Evolutionary conservation across 92 coral and sea anemone genomes (phyloP), one percentile per base, ranked within the genome.

Genomic region (Heliopora coerulea): DNA sequence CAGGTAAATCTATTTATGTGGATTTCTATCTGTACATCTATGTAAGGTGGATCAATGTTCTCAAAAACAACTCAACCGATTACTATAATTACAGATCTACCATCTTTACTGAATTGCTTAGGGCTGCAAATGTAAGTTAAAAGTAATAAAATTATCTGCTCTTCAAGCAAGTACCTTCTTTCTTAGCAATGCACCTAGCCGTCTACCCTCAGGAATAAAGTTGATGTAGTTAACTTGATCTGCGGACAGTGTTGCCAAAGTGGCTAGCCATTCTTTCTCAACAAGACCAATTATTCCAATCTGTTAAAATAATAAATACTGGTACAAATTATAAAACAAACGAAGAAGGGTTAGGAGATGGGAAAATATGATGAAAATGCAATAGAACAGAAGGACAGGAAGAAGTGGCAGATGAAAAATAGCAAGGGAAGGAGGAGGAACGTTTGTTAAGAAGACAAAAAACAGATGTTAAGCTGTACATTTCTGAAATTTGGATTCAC

Each of bases 221-320:
- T 93, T 96, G 33, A 73, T 62, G 78, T 87, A 93, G 4, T 85
- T 89, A 26, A 93, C 93, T 72, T 93, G 96, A 54, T 87, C 91
- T 32, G 90, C 89, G 61, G 91, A 88, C n/a, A 93, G 57, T 2
- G 98, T 93, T 58, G 98, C 98, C 54, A 93, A 83, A 39, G 98
- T 93, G 12, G 87, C 98, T 23, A 93, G 88, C 98, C 98, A 93
- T 78, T 93, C 98, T 56, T 84, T 86, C 72, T 93, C 98, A 33
- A 93, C 98, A 13, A 93, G 82, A 21, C 98, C 98, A 56, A 93
- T 88, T 68, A 87, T 87, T 27, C 98, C 98, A 85, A 93, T 81
- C 98, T 93, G 69, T 40, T 19, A 40, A 29, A 64, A 48, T 37
- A 17, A 27, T 56, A 12, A 31, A 62, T 32, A 30, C 20, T 25